Conservation (phyloP, 2,797 vertebrate species). For the Strix occidentalis region DNA sequence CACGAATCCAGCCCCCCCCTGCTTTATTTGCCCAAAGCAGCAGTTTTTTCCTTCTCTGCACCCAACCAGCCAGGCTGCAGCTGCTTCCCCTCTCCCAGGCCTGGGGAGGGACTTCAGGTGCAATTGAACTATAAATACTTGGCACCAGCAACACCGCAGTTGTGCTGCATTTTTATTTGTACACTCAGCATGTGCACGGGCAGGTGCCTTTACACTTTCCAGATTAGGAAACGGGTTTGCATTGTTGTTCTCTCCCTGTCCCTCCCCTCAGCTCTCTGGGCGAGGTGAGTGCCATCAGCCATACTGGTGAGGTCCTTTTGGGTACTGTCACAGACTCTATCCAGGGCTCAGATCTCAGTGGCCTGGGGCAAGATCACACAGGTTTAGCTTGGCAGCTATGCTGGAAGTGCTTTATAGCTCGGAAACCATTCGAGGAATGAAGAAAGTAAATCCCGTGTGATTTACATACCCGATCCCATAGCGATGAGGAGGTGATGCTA, state of each 20-base stretch:
- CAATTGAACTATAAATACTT: not conserved
- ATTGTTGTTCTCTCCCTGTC: not conserved
- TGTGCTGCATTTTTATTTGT: not conserved
- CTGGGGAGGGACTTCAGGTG: not conserved
- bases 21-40: not conserved
- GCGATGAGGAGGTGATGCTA: not conserved
- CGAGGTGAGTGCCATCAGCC: not conserved
- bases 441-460: constrained; percentile 16
- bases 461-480: not conserved
- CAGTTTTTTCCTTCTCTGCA: not conserved
- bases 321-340: accelerated
- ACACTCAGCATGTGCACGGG: accelerated
- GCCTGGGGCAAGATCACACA: not conserved
- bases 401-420: not conserved
- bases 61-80: not conserved
- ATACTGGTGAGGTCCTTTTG: not conserved
- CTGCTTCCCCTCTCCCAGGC: not conserved
- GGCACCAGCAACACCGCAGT: not conserved
- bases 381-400: not conserved
- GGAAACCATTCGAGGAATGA: constrained; percentile 13
- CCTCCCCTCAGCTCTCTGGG: not conserved
- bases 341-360: not conserved
- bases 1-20: not conserved
- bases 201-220: not conserved
- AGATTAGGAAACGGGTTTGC: not conserved